phyloP scores from a whole-genome alignment of 2,888 invertebrate genomes.

The Bedellia somnulentella region DNA sequence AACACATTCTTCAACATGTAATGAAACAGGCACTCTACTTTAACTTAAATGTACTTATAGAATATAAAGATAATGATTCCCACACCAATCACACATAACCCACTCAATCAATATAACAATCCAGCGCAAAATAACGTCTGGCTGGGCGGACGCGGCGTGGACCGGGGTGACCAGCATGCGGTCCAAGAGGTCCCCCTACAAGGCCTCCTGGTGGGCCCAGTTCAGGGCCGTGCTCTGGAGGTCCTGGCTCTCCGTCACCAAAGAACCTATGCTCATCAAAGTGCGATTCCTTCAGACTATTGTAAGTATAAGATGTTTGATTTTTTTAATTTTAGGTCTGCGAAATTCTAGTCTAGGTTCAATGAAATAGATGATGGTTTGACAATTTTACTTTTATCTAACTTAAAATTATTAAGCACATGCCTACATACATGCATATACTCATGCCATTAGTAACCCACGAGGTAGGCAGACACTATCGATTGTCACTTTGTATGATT shows the following conservation, averaged over 20 bases:
- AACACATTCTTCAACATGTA: no score
- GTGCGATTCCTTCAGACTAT: conserved; percentile 86
- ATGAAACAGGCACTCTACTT: no score
- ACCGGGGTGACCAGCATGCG: conserved; percentile 23
- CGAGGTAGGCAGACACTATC: no score
- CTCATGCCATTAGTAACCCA: no score
- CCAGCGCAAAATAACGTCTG: conserved; percentile 37
- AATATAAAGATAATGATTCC: no score
- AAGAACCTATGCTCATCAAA: conserved; percentile 89
- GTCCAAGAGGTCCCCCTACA: conserved; percentile 65
- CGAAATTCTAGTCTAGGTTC: not conserved
- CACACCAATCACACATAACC: no score
- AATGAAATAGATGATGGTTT: conserved; percentile 1
- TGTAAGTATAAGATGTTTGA: conserved; percentile 64
- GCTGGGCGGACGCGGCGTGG: conserved; percentile 47
- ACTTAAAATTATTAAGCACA: no score
- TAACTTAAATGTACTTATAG: no score
- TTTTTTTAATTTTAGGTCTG: not conserved
- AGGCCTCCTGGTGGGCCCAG: conserved; percentile 86
- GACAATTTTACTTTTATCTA: no score
- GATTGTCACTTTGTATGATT: no score
- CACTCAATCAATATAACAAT: no score
- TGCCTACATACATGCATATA: no score
- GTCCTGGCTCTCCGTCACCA: conserved; percentile 83
- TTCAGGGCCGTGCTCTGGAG: conserved; percentile 88